Evolutionary conservation across 1,140 invertebrate species (phyloP), one percentile per base, ranked within the genome.

Genomic region (Rhynchophorus ferrugineus): DNA sequence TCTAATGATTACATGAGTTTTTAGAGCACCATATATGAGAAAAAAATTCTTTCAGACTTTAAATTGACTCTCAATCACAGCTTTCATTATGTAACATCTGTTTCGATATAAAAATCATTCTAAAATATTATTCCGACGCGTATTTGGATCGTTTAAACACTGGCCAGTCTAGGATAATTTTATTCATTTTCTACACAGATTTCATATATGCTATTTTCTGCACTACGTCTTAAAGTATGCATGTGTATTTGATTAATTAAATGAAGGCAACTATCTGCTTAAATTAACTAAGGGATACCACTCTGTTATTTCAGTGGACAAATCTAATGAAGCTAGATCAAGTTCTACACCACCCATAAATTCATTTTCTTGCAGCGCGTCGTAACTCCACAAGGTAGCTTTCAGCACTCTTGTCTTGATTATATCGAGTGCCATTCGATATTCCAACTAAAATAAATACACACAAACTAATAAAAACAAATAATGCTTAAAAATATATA

Each of bases 371-470:
- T 93, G 91, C n/a, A 98, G 70, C 9, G 89, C 82, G 70, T 95
- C 93, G 66, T 95, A 88, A 68, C 91, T 89, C 93, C 93, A 96
- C 11, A 97, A 85, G 0, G 92, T 94, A 0, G 94, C 90, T 73
- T 95, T 89, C 11, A 97, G 71, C 3, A 76, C 80, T 44, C 85
- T 77, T 44, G 77, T 73, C 58, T 80, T 78, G 1, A 97, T 78
- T 22, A 88, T 80, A 44, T 94, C 87, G 35, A 93, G 63, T 1
- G 89, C 81, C 73, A 95, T 81, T 57, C 89, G 77, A 65, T 95
- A 96, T 62, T 91, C 88, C 62, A 95, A 73, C 89, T 92, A 64
- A 3, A 73, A 72, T 61, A 44, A 47, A 18, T n/a, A n/a, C n/a
- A 54, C 13, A 17, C 14, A 18, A 13, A 46, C 35, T 47, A 5